phyloP scores from a whole-genome alignment of 2,888 invertebrate species.

The Protodeltote pygarga region DNA sequence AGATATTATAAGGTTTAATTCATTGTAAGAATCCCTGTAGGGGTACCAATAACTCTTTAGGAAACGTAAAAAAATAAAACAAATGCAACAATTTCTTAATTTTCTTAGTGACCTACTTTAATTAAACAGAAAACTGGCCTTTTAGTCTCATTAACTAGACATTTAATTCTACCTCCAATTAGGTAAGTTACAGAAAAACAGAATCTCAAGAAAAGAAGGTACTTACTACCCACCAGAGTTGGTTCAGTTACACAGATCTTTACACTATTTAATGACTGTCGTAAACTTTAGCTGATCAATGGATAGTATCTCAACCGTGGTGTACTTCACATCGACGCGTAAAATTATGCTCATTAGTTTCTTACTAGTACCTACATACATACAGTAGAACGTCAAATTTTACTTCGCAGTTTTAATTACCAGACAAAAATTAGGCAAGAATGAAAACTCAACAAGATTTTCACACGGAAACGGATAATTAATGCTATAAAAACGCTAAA shows the following conservation, averaged over 20 bases:
- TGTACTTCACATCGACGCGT: not conserved
- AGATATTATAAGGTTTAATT: no score
- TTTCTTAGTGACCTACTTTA: no score
- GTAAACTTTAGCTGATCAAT: no score
- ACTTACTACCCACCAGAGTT: not conserved
- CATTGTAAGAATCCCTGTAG: no score
- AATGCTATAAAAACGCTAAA: constrained; percentile 31
- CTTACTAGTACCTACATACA: not conserved
- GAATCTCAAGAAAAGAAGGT: no score
- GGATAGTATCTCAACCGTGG: no score
- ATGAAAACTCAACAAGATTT: not conserved
- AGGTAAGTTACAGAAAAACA: not conserved
- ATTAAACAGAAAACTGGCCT: no score
- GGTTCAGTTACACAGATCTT: not conserved
- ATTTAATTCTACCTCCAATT: constrained; percentile 3
- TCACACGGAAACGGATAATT: constrained; percentile 11
- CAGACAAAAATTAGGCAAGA: not conserved
- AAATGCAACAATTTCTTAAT: no score
- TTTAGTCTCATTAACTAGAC: no score
- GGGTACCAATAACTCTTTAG: no score
- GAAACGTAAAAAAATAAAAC: no score
- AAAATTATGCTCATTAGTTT: constrained; percentile 1
- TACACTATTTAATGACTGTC: no score
- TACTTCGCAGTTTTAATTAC: not conserved
- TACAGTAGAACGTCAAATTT: not conserved